A percentile compares a stretch with the other conserved stretches of the same genome.
phyloP scores from a whole-genome alignment of 2,113 vertebrate genomes.

The Entomyzon cyanotis region DNA sequence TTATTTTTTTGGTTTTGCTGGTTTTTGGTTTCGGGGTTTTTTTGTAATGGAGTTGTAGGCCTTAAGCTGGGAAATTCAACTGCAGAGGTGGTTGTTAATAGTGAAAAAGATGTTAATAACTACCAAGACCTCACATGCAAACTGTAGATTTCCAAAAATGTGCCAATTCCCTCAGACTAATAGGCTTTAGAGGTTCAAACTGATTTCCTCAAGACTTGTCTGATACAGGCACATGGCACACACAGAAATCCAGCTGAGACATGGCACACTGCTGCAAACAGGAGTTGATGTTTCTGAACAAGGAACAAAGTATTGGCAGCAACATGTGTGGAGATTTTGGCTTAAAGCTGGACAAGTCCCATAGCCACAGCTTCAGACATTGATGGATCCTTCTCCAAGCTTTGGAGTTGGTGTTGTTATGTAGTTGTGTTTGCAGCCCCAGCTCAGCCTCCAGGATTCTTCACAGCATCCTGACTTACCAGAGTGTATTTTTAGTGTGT shows the following conservation, averaged over 20 bases:
- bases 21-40: not conserved
- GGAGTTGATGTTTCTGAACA: not conserved
- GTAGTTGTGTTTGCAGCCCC: not conserved
- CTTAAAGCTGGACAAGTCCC: not conserved
- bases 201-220: not conserved
- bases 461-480: not conserved
- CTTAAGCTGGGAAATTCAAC: not conserved
- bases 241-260: not conserved
- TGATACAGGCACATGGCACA: not conserved
- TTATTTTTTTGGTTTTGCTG: too few relatives aligned
- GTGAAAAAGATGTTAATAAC: not conserved
- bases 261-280: fast-evolving
- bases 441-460: not conserved
- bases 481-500: not conserved
- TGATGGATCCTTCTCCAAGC: not conserved
- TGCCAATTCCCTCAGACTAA: not conserved
- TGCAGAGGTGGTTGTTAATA: not conserved
- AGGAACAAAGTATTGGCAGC: not conserved
- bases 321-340: fast-evolving
- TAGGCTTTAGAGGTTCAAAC: not conserved
- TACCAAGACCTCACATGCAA: not conserved
- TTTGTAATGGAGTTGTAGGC: not conserved
- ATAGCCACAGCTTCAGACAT: fast-evolving
- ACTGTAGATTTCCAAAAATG: not conserved
- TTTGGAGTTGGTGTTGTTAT: not conserved